Conservation (phyloP, 2,888 invertebrate genomes). For the Drosophila mercatorum region DNA sequence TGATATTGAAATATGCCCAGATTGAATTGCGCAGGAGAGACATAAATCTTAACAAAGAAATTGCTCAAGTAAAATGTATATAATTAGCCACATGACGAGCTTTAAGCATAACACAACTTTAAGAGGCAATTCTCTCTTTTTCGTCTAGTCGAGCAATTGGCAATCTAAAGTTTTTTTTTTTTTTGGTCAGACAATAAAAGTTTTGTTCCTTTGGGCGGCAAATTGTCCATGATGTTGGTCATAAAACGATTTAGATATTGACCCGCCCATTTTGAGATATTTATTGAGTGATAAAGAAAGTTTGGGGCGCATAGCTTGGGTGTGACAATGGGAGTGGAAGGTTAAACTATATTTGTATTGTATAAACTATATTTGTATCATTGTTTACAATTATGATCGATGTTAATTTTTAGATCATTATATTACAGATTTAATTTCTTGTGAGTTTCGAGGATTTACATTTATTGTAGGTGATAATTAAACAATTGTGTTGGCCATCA, state of each 20-base stretch:
- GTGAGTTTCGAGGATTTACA: background rate
- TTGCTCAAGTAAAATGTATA: conserved; percentile 9
- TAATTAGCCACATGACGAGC: conserved; percentile 22
- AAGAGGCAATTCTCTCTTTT: background rate
- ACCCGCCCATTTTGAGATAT: conserved; percentile 22
- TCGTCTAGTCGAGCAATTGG: conserved; percentile 16
- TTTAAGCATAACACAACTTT: background rate
- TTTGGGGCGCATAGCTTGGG: background rate
- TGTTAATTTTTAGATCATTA: too few relatives aligned
- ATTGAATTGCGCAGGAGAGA: conserved; percentile 36
- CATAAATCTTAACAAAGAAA: conserved; percentile 52
- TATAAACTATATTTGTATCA: background rate
- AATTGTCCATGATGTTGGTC: conserved; percentile 59
- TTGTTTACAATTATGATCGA: too few relatives aligned
- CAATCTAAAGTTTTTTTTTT: conserved; percentile 44
- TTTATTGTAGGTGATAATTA: background rate
- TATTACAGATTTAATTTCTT: background rate
- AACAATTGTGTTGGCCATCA: background rate
- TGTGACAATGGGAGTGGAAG: background rate
- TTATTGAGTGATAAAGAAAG: conserved; percentile 24
- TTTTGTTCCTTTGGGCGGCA: conserved; percentile 45
- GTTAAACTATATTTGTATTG: background rate
- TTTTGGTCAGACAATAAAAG: conserved; percentile 38
- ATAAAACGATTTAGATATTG: conserved; percentile 69
- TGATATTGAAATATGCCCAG: conserved; percentile 44